phyloP scores from a whole-genome alignment of 2,888 invertebrate species.

The Steinernema hermaphroditum region DNA sequence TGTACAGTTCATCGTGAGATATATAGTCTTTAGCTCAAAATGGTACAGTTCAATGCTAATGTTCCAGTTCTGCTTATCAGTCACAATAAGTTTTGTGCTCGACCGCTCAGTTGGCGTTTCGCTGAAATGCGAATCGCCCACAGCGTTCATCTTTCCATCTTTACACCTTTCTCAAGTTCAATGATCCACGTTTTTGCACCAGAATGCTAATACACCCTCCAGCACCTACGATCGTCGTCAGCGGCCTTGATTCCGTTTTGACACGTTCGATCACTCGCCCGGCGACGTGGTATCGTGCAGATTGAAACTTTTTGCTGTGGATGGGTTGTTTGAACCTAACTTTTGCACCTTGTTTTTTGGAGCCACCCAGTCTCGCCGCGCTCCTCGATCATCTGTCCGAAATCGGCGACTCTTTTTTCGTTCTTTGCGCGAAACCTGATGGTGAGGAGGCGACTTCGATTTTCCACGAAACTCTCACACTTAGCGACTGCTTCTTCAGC shows the following conservation, averaged over 20 bases:
- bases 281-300: background rate
- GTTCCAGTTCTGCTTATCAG: no score
- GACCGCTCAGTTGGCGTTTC: background rate
- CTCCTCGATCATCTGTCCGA: no score
- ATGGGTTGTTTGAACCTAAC: background rate
- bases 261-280: background rate
- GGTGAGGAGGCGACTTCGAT: no score
- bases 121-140: conserved; percentile 21
- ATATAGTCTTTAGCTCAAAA: no score
- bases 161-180: background rate
- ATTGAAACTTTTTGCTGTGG: background rate
- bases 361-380: conserved; percentile 11
- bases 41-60: no score
- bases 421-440: no score
- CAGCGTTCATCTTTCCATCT: background rate
- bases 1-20: no score
- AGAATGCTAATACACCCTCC: conserved; percentile 2
- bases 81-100: background rate
- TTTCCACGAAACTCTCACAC: no score
- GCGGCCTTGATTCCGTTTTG: conserved; percentile 15
- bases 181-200: conserved; percentile 27
- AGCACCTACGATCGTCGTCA: background rate
- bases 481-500: no score
- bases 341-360: conserved; percentile 7
- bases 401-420: no score